These are phyloP conservation scores for Aporophyla nigra DNA, from an alignment of 2,888 invertebrate species.

Conservation along the genomic window DNA sequence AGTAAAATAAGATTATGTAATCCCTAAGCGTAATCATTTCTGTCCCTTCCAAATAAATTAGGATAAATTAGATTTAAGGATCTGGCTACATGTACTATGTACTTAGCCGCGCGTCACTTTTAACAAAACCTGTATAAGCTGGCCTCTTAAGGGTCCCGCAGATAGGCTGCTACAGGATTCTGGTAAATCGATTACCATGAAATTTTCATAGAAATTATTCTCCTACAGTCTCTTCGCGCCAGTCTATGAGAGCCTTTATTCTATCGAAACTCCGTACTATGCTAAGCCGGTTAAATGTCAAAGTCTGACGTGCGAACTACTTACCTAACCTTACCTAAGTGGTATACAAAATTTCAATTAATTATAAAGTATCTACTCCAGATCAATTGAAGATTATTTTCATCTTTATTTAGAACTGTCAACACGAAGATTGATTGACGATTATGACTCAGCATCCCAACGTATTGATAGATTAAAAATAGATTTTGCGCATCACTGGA, in stretches of 20 bases:
- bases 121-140: background rate
- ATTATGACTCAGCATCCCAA: constrained; percentile 57
- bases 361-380: constrained; percentile 9
- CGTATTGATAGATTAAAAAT: constrained; percentile 60
- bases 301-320: no score
- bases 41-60: constrained; percentile 33
- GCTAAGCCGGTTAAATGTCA: no score
- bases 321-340: background rate
- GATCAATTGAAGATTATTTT: constrained; percentile 25
- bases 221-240: no score
- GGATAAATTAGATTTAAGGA: constrained; percentile 35
- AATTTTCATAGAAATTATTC: no score
- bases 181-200: no score
- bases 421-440: constrained; percentile 51
- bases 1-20: constrained; percentile 28
- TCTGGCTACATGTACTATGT: background rate
- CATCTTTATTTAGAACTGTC: constrained; percentile 44
- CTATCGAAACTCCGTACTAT: background rate
- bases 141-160: no score
- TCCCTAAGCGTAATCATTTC: constrained; percentile 32
- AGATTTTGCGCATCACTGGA: constrained; percentile 61
- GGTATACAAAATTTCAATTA: constrained; percentile 5
- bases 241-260: background rate
- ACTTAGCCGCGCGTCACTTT: no score
- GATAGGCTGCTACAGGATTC: no score